Percentiles rank a stretch among this genome's conserved stretches.
Conservation (phyloP, 64 coral and sea anemone genomes). For the Hydrozoanthus tunicans region DNA sequence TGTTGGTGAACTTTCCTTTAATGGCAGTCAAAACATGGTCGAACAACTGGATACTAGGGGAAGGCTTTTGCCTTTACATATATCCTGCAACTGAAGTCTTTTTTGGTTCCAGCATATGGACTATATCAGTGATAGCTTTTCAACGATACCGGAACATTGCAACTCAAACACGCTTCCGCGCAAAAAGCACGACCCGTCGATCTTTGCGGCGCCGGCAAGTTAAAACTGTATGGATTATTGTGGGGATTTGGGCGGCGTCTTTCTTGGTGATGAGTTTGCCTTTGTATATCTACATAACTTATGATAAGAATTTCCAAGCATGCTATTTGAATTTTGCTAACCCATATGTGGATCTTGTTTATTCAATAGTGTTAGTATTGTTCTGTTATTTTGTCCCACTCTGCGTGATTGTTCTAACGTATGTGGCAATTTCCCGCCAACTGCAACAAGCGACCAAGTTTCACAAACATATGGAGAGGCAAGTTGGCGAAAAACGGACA, state of each 20-base stretch:
- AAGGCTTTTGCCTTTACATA: conserved; percentile 30
- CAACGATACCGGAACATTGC: conserved; percentile 50
- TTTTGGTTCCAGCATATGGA: conserved; percentile 54
- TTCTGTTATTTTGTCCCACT: conserved; percentile 29
- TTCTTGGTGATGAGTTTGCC: conserved; percentile 42
- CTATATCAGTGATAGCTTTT: conserved; percentile 42
- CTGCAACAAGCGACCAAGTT: conserved; percentile 4
- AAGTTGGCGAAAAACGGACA: background rate
- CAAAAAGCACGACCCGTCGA: background rate
- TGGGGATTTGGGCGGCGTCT: conserved; percentile 21
- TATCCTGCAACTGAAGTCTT: conserved; percentile 51
- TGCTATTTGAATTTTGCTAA: background rate
- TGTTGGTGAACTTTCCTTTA: conserved; percentile 35
- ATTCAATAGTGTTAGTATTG: background rate
- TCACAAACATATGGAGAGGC: conserved; percentile 27
- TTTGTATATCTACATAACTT: conserved; percentile 3
- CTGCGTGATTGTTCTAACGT: conserved; percentile 23
- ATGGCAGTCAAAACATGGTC: background rate
- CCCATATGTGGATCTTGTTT: background rate
- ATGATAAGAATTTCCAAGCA: background rate
- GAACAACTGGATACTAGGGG: conserved; percentile 26
- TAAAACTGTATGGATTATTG: conserved; percentile 13
- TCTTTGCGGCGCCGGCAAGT: conserved; percentile 2
- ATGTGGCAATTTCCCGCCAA: conserved; percentile 43
- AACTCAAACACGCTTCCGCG: conserved; percentile 31